Base-by-base conservation (phyloP, 2,888 invertebrate genomes). In the Drosophila anceps region DNA sequence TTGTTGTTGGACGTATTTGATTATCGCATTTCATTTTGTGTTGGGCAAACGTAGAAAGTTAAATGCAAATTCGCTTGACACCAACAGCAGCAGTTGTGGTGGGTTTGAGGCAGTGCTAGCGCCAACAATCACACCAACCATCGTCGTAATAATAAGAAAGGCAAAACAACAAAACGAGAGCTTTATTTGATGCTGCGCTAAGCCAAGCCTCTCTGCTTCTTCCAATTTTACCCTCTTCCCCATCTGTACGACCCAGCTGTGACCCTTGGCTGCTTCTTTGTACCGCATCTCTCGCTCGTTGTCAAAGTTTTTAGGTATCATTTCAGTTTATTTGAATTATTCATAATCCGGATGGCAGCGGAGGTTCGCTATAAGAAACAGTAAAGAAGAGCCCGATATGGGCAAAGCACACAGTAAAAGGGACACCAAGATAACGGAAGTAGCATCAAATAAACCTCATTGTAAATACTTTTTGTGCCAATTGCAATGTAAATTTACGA, bases 301-400 rank as follows among this genome's bases (percentile, higher is more conserved):
- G 88, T 85, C 84, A 85, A 85, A 88, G 81, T 85, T 85, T 88
- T 88, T 84, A 82, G 90, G 86, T 89, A 89, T 89, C 90, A 87
- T 87, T 87, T 82, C 84, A 81, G 90, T 84, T 89, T 87, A 84
- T 89, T 87, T 87, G 88, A 87, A 87, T 87, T 87, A 87, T 87
- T 87, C 86, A 87, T 87, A 87, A 87, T 87, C 88, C 88, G 76
- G 72, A 58, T 79, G 76, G 68, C 77, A 80, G 65, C 72, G 66
- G 55, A 73, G 77, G 72, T 73, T 74, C 74, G 71, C 69, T 51
- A 74, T 76, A 83, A 85, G 86, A 73, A 77, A 76, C 74, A 66
- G 6, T 24, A 65, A 77, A 66, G 59, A 59, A 29, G 61, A 29
- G 59, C 60, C 57, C 57, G 76, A 68, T 72, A 68, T 69, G 69